A percentile compares a stretch with the other conserved stretches of the same genome.
phyloP scores from a whole-genome alignment of 2,797 vertebrate genomes.

The Sardinella longiceps region DNA sequence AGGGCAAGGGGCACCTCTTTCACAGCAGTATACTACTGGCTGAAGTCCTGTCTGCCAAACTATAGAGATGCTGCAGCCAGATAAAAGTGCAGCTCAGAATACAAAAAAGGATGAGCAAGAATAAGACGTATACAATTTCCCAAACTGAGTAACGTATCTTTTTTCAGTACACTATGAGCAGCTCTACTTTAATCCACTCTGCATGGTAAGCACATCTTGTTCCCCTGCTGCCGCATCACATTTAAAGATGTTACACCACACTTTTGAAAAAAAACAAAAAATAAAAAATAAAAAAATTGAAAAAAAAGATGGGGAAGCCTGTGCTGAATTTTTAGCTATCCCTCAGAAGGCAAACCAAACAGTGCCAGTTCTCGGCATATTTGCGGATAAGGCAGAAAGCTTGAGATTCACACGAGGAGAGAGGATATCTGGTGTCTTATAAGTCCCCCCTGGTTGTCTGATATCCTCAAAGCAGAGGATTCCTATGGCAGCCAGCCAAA shows the following conservation, averaged over 20 bases:
- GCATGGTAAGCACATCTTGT: background rate
- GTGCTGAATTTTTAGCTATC: no score
- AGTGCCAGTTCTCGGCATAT: background rate
- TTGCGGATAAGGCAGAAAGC: background rate
- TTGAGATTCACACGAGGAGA: background rate
- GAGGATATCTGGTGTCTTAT: conserved; percentile 1
- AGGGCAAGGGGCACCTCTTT: background rate
- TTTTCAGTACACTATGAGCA: background rate
- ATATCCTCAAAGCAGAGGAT: background rate
- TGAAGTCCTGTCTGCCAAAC: background rate
- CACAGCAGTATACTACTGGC: background rate
- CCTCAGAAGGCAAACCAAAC: background rate
- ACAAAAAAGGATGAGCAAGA: background rate
- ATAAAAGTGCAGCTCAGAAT: background rate
- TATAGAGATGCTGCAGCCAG: background rate
- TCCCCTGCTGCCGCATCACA: background rate
- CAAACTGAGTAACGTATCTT: background rate
- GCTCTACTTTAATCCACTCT: background rate
- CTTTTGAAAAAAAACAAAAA: background rate
- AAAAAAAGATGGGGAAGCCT: no score
- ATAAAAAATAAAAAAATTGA: no score
- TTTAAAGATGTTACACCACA: background rate
- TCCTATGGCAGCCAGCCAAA: background rate
- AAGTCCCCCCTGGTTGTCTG: background rate
- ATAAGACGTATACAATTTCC: background rate